phyloP scores from a whole-genome alignment of 2,888 invertebrate species.

The Pseudanteris insignis region DNA sequence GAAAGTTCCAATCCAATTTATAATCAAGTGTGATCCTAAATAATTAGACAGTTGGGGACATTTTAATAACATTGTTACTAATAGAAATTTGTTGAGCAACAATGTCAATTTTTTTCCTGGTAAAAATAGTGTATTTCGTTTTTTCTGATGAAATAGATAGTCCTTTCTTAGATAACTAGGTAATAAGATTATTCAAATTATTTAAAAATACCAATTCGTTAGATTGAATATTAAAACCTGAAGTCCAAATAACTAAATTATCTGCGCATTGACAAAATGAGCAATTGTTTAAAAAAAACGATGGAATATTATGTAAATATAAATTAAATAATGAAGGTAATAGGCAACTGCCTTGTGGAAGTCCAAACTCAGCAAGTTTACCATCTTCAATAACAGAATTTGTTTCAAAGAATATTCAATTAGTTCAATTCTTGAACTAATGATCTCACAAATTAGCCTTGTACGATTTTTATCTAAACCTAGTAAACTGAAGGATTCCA shows the following conservation, averaged over 20 bases:
- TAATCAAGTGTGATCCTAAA: conserved; percentile 2
- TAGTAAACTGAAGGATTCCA: no score
- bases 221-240: not conserved
- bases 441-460: no score
- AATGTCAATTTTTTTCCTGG: not conserved
- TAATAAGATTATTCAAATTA: not conserved
- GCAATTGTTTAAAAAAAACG: not conserved
- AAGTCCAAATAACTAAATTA: conserved; percentile 1
- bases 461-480: no score
- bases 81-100: not conserved
- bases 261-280: conserved; percentile 4
- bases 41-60: conserved; percentile 1
- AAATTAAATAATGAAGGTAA: conserved; percentile 2
- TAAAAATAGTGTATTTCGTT: not conserved
- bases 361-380: not conserved
- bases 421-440: no score
- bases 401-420: conserved; percentile 3
- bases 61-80: not conserved
- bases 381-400: conserved; percentile 4
- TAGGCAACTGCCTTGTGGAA: conserved; percentile 6
- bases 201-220: not conserved
- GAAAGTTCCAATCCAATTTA: conserved; percentile 4
- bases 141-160: conserved; percentile 3
- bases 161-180: not conserved
- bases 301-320: conserved; percentile 1